Base-by-base conservation (phyloP, 2,797 vertebrate species). In the Malacoraja senta region DNA sequence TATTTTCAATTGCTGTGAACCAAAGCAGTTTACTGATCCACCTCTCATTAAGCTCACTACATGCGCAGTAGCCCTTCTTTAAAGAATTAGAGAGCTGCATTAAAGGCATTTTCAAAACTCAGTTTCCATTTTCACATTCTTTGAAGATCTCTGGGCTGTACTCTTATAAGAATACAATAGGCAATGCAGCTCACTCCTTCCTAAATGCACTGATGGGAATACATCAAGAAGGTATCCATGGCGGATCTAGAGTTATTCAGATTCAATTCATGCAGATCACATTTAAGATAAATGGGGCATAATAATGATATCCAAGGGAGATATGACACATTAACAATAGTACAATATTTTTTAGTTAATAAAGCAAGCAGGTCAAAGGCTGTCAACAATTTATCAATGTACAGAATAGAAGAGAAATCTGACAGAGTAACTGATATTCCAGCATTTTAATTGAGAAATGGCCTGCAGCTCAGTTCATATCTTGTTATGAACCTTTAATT, bases 401-500 rank as follows among this genome's bases (percentile, higher is more conserved):
- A n/a, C 77, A 35, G 32, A 78, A 78, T 15, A 78, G n/a, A 35
- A 78, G 77, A 78, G 15, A 78, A 78, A 78, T 35, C 77, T 78
- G n/a, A 35, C 61, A 65, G 83, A 61, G 26, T 65, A 15, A 86
- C 58, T 65, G 83, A 86, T 86, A 63, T 65, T 86, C 83, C 63
- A 63, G 83, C 29, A 88, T 65, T 88, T 88, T 65, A 65, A 65
- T 88, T 88, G 84, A 88, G 63, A 88, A n/a, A 65, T 88, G 32
- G 61, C 61, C 77, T 88, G 29, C 84, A 65, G 71, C 32, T 65
- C 84, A 88, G 61, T 65, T 65, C 84, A 88, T 88, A 65, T 65
- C 84, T 88, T 86, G 58, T 86, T 86, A 86, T n/a, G 80, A 88
- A 35, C 61, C n/a, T 88, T 88, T 88, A 88, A 65, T 35, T 88